Base-by-base conservation (phyloP, 2,888 invertebrate species). In the Suillia variegata region DNA sequence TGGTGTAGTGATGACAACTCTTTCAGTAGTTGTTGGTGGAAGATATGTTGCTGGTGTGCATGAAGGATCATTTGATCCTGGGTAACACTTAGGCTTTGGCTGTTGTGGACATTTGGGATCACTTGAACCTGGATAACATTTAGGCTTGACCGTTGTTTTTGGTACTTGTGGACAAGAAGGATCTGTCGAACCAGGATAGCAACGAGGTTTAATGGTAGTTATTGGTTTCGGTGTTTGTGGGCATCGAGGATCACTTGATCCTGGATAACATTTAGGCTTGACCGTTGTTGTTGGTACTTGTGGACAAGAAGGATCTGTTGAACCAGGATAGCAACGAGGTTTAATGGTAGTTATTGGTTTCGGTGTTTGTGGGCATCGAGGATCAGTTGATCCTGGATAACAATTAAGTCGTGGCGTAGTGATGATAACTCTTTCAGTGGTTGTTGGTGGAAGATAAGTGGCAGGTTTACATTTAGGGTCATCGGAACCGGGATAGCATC, bases 171-270 rank as follows among this genome's bases (percentile, higher is more conserved):
- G 5, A 26, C 26, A 21, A 66, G 70, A 56, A 6, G 75, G 72
- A 59, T 79, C 79, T 0, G 67, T 71, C 2, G 73, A 73, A 17
- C 80, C 80, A 2, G 79, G 80, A 50, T 72, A 76, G 59, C 80
- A 80, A 1, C 18, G 31, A 73, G 56, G 77, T 74, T 69, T 22
- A 70, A 33, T 2, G 45, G 53, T 1, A 31, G 51, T 1, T 3
- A 50, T 54, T 0, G 59, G 33, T 20, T 2, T 48, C 0, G 48
- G 31, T 22, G 15, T 73, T 55, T 64, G 66, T 1, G 79, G 75
- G 54, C 82, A 83, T 26, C 80, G 68, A 0, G 82, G 79, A 63
- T 70, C 70, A 0, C 75, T 77, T 31, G 82, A 83, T 10, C 81
- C 70, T 0, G 79, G 75, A 59, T 77, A 78, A 50, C 53, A 70